Percentiles rank a stretch among this genome's conserved stretches.
These are phyloP conservation scores for Lacerta viridis DNA, from an alignment of 2,797 vertebrate species.

Conservation along the genomic window DNA sequence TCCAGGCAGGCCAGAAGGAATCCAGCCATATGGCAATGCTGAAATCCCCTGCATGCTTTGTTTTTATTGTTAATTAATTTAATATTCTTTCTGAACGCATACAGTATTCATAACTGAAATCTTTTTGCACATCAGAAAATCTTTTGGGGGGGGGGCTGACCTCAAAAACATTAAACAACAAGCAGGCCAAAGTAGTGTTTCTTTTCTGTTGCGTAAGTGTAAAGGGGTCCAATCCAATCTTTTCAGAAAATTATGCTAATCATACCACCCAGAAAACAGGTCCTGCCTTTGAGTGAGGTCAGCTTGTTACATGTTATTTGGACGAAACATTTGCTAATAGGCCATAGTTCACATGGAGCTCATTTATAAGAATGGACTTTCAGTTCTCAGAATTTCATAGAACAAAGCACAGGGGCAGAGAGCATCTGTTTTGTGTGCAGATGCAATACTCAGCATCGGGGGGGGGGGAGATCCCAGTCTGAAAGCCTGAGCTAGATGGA, in stretches of 20 bases:
- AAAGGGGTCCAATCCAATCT: not conserved
- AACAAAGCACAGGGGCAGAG: too few species aligned
- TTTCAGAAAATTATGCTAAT: not conserved
- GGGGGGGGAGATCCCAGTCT: too few species aligned
- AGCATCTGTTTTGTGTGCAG: too few species aligned
- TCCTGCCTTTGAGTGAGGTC: not conserved
- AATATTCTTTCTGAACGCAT: conserved; percentile 19
- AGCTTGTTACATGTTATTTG: not conserved
- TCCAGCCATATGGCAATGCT: not conserved
- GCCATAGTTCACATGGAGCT: not conserved
- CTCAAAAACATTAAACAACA: not conserved
- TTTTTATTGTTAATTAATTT: not conserved
- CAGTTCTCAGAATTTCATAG: not conserved
- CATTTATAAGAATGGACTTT: not conserved
- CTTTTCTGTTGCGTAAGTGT: not conserved
- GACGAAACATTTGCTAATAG: not conserved
- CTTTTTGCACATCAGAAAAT: not conserved
- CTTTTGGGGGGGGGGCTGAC: not conserved
- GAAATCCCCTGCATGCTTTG: not conserved
- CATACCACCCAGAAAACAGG: not conserved
- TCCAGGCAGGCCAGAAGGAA: not conserved
- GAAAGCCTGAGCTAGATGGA: not conserved
- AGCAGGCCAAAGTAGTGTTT: conserved; percentile 14
- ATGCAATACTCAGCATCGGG: too few species aligned
- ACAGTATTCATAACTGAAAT: not conserved